A percentile compares a stretch with the other conserved stretches of the same genome.
Evolutionary conservation across 2,888 invertebrate species (phyloP).

Genomic region (Tetanocera ferruginea): DNA sequence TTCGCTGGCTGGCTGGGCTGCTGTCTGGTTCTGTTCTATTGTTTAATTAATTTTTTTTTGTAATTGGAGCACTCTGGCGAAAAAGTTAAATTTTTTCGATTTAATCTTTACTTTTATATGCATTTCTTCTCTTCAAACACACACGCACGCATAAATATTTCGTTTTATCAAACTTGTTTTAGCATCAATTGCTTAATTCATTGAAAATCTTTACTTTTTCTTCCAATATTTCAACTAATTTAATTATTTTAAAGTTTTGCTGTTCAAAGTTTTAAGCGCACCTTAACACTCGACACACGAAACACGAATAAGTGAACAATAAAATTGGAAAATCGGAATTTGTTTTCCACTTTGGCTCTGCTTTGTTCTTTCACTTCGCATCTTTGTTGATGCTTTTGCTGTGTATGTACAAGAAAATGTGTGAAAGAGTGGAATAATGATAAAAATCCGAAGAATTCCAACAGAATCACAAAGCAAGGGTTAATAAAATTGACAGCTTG

Average conservation of each 20-base stretch:
- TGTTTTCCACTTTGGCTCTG: conserved; percentile 21
- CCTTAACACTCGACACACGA: conserved; percentile 2
- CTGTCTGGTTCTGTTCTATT: conserved; percentile 14
- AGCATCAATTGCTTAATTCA: neutral
- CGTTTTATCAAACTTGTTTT: neutral
- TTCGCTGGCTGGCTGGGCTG: neutral
- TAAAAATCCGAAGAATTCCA: neutral
- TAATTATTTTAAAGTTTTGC: neutral
- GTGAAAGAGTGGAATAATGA: neutral
- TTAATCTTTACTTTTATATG: neutral
- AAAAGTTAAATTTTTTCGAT: neutral
- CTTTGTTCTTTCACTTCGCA: conserved; percentile 14
- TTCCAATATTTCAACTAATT: neutral
- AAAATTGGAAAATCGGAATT: conserved; percentile 22
- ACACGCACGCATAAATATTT: neutral
- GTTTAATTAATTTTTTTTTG: conserved; percentile 10
- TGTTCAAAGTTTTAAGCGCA: conserved; percentile 4
- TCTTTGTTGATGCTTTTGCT: conserved; percentile 18
- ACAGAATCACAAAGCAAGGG: neutral
- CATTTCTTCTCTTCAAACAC: neutral
- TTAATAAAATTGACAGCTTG: neutral
- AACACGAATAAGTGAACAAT: conserved; percentile 14
- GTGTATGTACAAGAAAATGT: conserved; percentile 16
- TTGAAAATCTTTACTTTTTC: neutral
- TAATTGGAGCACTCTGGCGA: neutral